Percentiles rank a stretch among this genome's conserved stretches.
These are phyloP conservation scores for Conus betulinus DNA, from an alignment of 1,140 invertebrate species.

Conservation along the genomic window DNA sequence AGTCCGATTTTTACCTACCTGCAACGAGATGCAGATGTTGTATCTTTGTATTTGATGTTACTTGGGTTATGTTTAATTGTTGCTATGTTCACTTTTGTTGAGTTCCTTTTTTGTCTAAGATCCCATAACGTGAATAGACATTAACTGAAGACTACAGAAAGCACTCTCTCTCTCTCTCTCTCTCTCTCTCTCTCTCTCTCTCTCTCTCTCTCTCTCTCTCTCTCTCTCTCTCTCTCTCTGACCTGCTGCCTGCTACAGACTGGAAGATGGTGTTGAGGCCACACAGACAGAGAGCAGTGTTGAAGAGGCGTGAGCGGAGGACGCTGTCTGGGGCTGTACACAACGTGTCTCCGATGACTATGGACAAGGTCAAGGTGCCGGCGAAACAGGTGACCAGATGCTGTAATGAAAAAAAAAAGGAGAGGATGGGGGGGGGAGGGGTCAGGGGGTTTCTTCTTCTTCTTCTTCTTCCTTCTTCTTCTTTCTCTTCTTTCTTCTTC, in stretches of 20 bases:
- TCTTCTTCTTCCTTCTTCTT: no score
- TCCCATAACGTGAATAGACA: no score
- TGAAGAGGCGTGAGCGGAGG: constrained; percentile 57
- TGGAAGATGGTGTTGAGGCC: constrained; percentile 58
- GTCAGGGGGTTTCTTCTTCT: no score
- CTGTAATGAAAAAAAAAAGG: constrained; percentile 36
- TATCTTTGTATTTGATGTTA: no score
- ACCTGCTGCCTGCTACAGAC: constrained; percentile 58
- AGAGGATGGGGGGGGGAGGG: no score
- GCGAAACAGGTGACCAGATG: constrained; percentile 54
- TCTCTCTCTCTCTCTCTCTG: neutral
- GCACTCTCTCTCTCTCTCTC: neutral
- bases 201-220: neutral
- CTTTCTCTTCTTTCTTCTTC: no score
- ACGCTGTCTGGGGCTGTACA: constrained; percentile 51
- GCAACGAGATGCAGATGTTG: no score
- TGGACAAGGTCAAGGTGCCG: constrained; percentile 42
- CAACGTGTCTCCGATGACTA: constrained; percentile 52
- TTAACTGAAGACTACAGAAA: no score
- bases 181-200: neutral
- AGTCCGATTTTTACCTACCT: no score
- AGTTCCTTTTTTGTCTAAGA: no score
- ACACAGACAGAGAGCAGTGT: constrained; percentile 58
- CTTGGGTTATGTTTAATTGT: no score
- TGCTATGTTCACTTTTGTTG: no score